phyloP scores from a whole-genome alignment of 2,888 invertebrate genomes.

The Andrena fulva region DNA sequence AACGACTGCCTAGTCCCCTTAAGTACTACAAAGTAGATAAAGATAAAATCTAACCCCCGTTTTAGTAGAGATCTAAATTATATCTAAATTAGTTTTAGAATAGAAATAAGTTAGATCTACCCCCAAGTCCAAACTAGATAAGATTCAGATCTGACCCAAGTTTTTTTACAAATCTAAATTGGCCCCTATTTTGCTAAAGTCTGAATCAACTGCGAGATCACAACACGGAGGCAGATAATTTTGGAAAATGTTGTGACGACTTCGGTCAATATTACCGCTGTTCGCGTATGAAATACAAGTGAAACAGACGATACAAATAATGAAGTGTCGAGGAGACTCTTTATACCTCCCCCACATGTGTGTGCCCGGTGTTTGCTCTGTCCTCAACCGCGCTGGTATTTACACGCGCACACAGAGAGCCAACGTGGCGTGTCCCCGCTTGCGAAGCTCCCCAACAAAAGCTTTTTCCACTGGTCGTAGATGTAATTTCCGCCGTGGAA shows the following conservation, averaged over 20 bases:
- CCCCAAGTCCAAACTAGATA: too few species aligned
- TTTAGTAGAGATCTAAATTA: too few species aligned
- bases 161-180: too few species aligned
- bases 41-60: too few species aligned
- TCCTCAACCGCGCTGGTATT: not conserved
- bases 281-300: not conserved
- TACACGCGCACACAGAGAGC: not conserved
- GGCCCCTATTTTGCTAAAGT: too few species aligned
- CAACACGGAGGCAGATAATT: not conserved
- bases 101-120: too few species aligned
- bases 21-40: too few species aligned
- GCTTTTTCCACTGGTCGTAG: slow-evolving; percentile 50
- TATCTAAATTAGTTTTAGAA: too few species aligned
- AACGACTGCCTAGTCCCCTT: too few species aligned
- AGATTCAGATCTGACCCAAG: too few species aligned
- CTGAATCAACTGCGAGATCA: too few species aligned
- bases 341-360: not conserved
- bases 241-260: not conserved
- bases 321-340: not conserved
- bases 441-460: slow-evolving; percentile 34
- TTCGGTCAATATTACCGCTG: not conserved
- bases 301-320: not conserved
- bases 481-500: slow-evolving; percentile 74
- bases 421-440: slow-evolving; percentile 2
- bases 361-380: not conserved